Conservation (phyloP, 30 jellyfish, hydroid and myxozoan genomes). For the Aurelia sp. region DNA sequence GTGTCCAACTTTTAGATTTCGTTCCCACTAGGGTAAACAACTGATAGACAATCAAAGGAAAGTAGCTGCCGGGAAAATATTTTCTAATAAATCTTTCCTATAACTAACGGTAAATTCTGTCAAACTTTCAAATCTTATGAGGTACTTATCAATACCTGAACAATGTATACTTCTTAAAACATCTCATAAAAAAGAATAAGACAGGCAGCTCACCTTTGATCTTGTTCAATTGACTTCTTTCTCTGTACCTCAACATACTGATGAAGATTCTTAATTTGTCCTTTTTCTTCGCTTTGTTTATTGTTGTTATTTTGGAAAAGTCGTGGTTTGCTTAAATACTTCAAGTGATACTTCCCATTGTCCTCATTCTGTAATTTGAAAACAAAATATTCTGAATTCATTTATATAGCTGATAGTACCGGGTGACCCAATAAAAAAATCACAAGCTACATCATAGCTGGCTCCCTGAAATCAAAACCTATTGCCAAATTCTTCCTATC, state of each 20-base stretch:
- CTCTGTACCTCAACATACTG: conserved; percentile 48
- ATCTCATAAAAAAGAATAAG: neutral
- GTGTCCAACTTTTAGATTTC: no score
- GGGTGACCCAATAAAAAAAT: no score
- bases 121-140: no score
- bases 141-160: no score
- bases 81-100: no score
- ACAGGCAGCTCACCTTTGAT: conserved; percentile 12
- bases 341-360: conserved; percentile 29
- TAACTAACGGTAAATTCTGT: no score
- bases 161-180: neutral
- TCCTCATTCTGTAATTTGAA: conserved; percentile 16
- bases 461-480: no score
- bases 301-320: neutral
- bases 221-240: conserved; percentile 37
- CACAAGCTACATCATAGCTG: no score
- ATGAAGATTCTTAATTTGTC: neutral
- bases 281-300: conserved; percentile 6
- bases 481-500: no score
- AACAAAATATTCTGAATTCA: neutral
- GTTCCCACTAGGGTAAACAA: no score
- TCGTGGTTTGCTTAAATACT: conserved; percentile 49
- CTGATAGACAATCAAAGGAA: no score
- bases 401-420: neutral
- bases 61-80: no score